A percentile compares a stretch with the other conserved stretches of the same genome.
These are phyloP conservation scores for Poecile atricapillus DNA, from an alignment of 2,113 vertebrate genomes.

Conservation along the genomic window DNA sequence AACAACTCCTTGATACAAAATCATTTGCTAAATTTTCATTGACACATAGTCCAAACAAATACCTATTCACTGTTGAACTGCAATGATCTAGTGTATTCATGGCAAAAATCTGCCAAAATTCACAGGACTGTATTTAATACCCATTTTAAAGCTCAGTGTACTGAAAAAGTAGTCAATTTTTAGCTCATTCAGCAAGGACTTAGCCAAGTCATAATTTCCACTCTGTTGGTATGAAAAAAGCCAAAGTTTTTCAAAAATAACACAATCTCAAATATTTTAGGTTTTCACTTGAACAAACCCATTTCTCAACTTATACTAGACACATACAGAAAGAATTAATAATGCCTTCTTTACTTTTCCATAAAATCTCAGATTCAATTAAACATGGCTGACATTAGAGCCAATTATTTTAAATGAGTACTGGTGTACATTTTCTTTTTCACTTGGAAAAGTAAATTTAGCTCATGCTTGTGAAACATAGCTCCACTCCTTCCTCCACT, in stretches of 20 bases:
- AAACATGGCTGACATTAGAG: not conserved
- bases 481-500: not conserved
- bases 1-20: not conserved
- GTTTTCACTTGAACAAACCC: not conserved
- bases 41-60: not conserved
- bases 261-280: not conserved
- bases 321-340: not conserved
- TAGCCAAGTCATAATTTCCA: not conserved
- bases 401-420: not conserved
- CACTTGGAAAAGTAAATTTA: not conserved
- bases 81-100: not conserved
- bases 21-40: not conserved
- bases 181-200: not conserved
- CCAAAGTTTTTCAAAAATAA: not conserved
- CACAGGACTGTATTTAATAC: not conserved
- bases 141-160: not conserved
- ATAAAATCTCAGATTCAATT: not conserved
- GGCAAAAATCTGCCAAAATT: not conserved
- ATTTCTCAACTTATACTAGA: not conserved
- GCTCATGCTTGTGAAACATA: not conserved
- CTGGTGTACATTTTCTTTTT: not conserved
- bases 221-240: not conserved
- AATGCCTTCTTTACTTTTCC: not conserved
- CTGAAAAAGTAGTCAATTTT: not conserved
- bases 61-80: not conserved